Percentiles rank a stretch among this genome's conserved stretches.
Evolutionary conservation across 2,888 invertebrate genomes (phyloP).

Genomic region (Pyrrhosoma nymphula): DNA sequence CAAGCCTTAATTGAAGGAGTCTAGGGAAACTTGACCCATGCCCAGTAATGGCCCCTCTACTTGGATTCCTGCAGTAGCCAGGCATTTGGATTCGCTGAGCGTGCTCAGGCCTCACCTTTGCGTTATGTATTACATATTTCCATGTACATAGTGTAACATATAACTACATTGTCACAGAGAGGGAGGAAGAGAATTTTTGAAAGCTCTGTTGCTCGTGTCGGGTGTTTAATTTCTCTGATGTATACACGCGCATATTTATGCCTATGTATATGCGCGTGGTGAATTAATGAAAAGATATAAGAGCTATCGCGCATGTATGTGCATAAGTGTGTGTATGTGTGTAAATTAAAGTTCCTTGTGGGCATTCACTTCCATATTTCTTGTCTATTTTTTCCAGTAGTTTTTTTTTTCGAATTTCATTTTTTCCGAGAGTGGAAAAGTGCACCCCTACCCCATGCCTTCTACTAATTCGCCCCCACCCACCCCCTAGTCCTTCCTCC

Average conservation of each 20-base stretch:
- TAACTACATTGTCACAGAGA: slow-evolving; percentile 49
- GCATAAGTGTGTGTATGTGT: slow-evolving; percentile 56
- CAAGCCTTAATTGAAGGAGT: neutral
- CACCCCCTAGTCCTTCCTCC: neutral
- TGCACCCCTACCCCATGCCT: neutral
- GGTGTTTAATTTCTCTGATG: slow-evolving; percentile 60
- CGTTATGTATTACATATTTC: slow-evolving; percentile 51
- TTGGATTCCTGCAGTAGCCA: slow-evolving; percentile 46
- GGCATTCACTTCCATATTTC: slow-evolving; percentile 69
- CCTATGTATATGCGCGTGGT: neutral
- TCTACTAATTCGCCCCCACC: neutral
- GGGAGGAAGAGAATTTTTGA: slow-evolving; percentile 43
- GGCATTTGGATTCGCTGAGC: slow-evolving; percentile 66
- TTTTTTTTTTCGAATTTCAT: slow-evolving; percentile 42
- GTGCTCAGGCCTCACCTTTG: slow-evolving; percentile 66
- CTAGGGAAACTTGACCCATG: slow-evolving; percentile 29
- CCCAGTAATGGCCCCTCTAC: slow-evolving; percentile 43
- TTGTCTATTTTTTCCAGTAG: slow-evolving; percentile 32
- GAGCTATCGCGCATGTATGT: neutral
- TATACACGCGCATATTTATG: slow-evolving; percentile 54
- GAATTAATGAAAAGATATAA: neutral
- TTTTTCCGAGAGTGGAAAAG: neutral
- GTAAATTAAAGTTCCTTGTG: slow-evolving; percentile 71
- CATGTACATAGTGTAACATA: slow-evolving; percentile 60
- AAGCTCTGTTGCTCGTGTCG: slow-evolving; percentile 42